Evolutionary conservation across 2,113 vertebrate species (phyloP).

Genomic region (Calyptommatus sinebrachiatus): DNA sequence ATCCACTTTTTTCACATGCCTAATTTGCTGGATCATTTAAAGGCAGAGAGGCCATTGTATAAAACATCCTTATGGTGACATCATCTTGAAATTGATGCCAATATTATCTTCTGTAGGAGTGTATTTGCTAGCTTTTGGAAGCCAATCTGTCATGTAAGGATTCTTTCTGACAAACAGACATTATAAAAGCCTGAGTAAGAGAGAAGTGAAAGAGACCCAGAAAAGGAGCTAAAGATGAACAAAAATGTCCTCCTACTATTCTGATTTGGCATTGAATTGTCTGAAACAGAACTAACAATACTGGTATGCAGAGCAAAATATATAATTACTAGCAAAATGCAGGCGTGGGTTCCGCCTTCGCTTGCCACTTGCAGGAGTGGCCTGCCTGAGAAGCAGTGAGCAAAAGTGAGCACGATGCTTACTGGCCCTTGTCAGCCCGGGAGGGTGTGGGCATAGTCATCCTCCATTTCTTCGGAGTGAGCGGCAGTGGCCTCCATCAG

Average conservation of each 20-base stretch:
- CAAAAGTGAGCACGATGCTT: no score
- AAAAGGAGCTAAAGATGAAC: not conserved
- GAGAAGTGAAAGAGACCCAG: not conserved
- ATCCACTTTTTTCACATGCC: no score
- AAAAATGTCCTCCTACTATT: not conserved
- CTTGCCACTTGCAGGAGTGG: no score
- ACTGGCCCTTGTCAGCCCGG: no score
- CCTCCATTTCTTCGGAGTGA: no score
- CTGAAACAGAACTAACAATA: no score
- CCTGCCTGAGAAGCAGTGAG: no score
- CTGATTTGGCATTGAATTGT: not conserved
- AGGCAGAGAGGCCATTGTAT: not conserved
- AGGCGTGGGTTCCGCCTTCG: no score
- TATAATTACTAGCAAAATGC: no score
- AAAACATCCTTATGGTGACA: not conserved
- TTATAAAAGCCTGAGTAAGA: not conserved
- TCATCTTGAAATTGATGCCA: not conserved
- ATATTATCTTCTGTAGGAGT: not conserved
- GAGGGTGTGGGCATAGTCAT: no score
- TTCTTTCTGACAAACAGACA: not conserved
- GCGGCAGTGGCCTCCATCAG: no score
- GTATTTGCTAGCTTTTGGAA: not conserved
- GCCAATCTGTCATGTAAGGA: not conserved
- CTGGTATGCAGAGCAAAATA: no score
- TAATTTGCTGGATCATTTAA: not conserved